Conservation (phyloP, 2,888 invertebrate genomes). For the Diarsia rubi region DNA sequence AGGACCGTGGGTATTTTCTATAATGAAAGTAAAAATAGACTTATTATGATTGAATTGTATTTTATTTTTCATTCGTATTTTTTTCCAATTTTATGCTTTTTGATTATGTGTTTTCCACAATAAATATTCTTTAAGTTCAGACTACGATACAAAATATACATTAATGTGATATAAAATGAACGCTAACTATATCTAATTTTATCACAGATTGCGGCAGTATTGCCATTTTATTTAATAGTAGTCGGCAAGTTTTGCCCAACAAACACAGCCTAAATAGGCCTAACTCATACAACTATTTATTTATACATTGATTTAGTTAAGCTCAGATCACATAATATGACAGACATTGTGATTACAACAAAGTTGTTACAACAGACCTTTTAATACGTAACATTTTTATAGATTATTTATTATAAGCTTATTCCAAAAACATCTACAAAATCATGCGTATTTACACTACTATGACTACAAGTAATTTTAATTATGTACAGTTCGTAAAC, state of each 20-base stretch:
- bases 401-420: constrained; percentile 55
- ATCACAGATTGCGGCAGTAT: constrained; percentile 88
- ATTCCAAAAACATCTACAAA: constrained; percentile 58
- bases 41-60: constrained; percentile 81
- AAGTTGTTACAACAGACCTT: constrained; percentile 56
- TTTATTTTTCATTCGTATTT: constrained; percentile 83
- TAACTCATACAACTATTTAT: constrained; percentile 72
- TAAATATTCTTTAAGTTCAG: constrained; percentile 86
- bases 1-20: constrained; percentile 30
- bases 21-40: constrained; percentile 64
- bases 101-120: constrained; percentile 82
- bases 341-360: constrained; percentile 64
- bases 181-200: constrained; percentile 84
- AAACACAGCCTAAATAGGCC: constrained; percentile 86
- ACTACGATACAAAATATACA: constrained; percentile 87
- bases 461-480: constrained; percentile 64
- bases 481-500: constrained; percentile 80
- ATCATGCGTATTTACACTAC: constrained; percentile 74
- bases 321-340: constrained; percentile 67
- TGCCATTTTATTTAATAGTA: constrained; percentile 85
- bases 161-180: constrained; percentile 79
- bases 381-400: constrained; percentile 55
- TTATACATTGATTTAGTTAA: constrained; percentile 68
- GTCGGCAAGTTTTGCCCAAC: constrained; percentile 83
- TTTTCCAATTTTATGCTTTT: constrained; percentile 81